Base-by-base conservation (phyloP, 2,113 vertebrate genomes). In the Hydrochoerus hydrochaeris region DNA sequence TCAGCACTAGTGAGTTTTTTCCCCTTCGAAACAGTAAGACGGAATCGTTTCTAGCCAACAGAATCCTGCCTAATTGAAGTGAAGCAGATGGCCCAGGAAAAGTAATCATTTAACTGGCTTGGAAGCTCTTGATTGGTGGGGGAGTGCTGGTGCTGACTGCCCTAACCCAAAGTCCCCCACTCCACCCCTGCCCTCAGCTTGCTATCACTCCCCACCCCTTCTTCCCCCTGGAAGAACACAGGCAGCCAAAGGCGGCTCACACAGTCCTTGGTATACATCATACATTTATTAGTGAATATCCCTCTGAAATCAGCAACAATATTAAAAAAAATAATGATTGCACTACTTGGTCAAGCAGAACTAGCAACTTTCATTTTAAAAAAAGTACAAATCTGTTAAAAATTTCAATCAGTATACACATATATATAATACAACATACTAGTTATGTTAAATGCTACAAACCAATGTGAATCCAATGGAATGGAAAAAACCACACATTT, bases 361-460 rank as follows among this genome's bases (percentile, higher is more conserved):
- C 99, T 99, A 99, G 99, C 99, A 99, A 99, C 99, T 99, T 99
- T 99, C 99, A 99, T 99, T 99, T 99, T 99, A 99, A 99, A 99
- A 99, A 99, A 99, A 99, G 99, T 99, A 99, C 99, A 99, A 99
- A 99, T 99, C 99, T 99, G 99, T 99, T 99, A 99, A 99, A 99
- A 99, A 99, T 99, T 99, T 99, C 99, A 99, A 99, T 99, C 99
- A 99, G 99, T 99, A 99, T 99, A 99, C 99, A 99, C 99, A 99
- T 99, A 99, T 99, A 99, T 99, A 99, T 99, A 99, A 99, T 99
- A 99, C 99, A 99, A 99, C 99, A 99, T 99, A 99, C 99, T 99
- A 99, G 99, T 99, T 99, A 99, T 99, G 99, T 99, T 99, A 99
- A 99, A 99, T 99, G 99, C 99, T 99, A 99, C 99, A 99, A 99